Conservation (phyloP, 2,888 invertebrate genomes). For the Parnassius glacialis region DNA sequence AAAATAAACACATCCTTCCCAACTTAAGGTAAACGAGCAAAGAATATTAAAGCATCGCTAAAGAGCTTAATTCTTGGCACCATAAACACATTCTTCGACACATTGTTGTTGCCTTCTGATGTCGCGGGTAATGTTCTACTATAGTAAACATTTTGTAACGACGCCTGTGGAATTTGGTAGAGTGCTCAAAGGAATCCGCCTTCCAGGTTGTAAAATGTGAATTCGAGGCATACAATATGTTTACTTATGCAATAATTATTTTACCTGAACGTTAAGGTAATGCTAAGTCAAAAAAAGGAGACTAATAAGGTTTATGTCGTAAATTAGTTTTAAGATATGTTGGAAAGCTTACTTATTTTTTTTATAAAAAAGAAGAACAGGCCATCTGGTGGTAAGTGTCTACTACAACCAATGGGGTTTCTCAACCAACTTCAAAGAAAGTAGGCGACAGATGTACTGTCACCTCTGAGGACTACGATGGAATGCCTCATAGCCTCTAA, state of each 20-base stretch:
- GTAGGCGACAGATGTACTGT: too few relatives aligned
- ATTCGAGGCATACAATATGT: constrained; percentile 44
- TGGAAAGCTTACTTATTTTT: too few relatives aligned
- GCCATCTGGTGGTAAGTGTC: too few relatives aligned
- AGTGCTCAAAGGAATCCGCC: constrained; percentile 62
- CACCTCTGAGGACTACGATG: too few relatives aligned
- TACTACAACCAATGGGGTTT: too few relatives aligned
- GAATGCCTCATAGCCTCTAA: too few relatives aligned
- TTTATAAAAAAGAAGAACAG: too few relatives aligned
- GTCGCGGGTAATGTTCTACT: constrained; percentile 62
- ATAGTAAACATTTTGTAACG: constrained; percentile 58
- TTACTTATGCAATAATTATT: constrained; percentile 59
- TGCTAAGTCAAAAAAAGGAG: background rate
- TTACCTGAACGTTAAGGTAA: constrained; percentile 37
- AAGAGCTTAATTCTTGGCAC: constrained; percentile 75
- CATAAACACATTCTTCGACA: constrained; percentile 79
- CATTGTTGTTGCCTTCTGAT: constrained; percentile 69
- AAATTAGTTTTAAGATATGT: too few relatives aligned
- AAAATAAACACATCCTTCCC: constrained; percentile 14
- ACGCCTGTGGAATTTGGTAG: constrained; percentile 63
- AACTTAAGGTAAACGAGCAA: constrained; percentile 24
- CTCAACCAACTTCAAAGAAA: too few relatives aligned
- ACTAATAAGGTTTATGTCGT: background rate
- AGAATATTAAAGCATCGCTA: constrained; percentile 40
- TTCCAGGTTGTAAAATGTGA: constrained; percentile 51